Percentiles rank a stretch among this genome's conserved stretches.
Conservation (phyloP, 1,140 invertebrate genomes). For the Apis florea region DNA sequence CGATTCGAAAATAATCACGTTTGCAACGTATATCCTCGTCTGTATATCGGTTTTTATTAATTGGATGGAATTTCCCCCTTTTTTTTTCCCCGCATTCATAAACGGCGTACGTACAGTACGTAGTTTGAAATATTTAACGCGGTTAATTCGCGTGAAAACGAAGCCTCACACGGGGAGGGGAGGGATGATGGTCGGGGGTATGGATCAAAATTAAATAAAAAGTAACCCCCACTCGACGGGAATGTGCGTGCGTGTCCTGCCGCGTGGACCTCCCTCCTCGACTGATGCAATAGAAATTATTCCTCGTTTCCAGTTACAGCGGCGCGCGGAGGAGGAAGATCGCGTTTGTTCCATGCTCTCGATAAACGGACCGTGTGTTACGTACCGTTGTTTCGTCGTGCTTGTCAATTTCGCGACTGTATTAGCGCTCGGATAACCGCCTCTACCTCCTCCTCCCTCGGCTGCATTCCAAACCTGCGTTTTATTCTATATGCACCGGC, state of each 20-base stretch:
- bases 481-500: too few relatives aligned
- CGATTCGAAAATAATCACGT: too few relatives aligned
- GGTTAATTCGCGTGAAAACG: constrained; percentile 10
- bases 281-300: constrained; percentile 34
- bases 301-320: constrained; percentile 16
- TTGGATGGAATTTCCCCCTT: too few relatives aligned
- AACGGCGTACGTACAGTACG: neutral
- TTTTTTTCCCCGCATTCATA: neutral
- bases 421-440: constrained; percentile 21
- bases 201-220: constrained; percentile 23
- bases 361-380: constrained; percentile 48
- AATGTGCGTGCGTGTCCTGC: neutral
- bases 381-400: constrained; percentile 2
- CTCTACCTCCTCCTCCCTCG: neutral
- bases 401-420: constrained; percentile 31
- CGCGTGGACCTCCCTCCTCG: neutral
- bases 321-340: neutral
- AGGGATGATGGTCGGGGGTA: too few relatives aligned
- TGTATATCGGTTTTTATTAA: neutral
- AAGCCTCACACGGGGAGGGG: neutral
- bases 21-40: too few relatives aligned
- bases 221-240: neutral
- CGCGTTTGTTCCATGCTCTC: neutral
- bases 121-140: neutral
- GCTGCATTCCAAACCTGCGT: constrained; percentile 1